Evolutionary conservation across 2,888 invertebrate genomes (phyloP), one percentile per base, ranked within the genome.

Genomic region (Drosophila kanekoi): DNA sequence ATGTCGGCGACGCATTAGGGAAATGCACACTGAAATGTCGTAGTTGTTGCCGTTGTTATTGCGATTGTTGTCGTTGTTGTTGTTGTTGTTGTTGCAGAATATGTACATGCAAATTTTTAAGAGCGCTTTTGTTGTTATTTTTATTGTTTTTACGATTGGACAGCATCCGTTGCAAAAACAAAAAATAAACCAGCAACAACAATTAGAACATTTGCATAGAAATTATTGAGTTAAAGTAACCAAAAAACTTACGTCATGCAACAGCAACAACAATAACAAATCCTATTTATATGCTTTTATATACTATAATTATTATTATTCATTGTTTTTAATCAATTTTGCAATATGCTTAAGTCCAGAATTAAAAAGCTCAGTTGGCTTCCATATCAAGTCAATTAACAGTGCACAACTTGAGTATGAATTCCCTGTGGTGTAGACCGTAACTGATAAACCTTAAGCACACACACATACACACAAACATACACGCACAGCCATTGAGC

Each of bases 91-190:
- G n/a, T n/a, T n/a, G 48, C n/a, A 37, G 66, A 71, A 83, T 77
- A 80, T 86, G 80, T 78, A 62, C 59, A 82, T 82, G 84, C 79
- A 84, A 87, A 87, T 86, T 72, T 74, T 56, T 44, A 54, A 61
- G 49, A 59, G 51, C 47, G 20, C 49, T 57, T 54, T 75, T 72
- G 64, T 82, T 69, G 38, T 72, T 74, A 28, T 57, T 68, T 66
- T 74, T 80, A 86, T 83, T 80, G 80, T 86, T 86, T 81, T 81
- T 65, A 76, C 72, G 63, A 77, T 62, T 72, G 66, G 23, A 48
- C 53, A 20, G 71, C 77, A 72, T 77, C 72, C 83, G 80, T 64
- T 78, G 62, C 53, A 51, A 68, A 74, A 58, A 66, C 57, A 61
- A 38, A 18, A 16, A 52, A 62, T 11, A 33, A 41, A 28, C 28